phyloP scores from a whole-genome alignment of 1,140 invertebrate genomes.

The Listronotus bonariensis region DNA sequence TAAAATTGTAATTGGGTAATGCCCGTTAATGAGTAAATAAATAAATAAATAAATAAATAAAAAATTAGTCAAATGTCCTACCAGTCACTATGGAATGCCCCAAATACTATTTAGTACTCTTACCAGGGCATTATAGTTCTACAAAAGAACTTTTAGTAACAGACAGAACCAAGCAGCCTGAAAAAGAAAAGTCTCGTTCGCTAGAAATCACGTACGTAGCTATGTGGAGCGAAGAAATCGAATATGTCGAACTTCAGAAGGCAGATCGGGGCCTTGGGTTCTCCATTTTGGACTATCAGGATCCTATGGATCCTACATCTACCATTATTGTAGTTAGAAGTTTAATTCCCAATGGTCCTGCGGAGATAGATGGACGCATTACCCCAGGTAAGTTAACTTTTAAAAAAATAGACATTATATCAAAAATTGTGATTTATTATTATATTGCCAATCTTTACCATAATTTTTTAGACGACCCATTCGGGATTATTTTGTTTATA shows the following conservation, averaged over 20 bases:
- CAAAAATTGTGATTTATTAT: too few relatives aligned
- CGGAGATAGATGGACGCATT: slow-evolving; percentile 84
- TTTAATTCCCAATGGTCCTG: slow-evolving; percentile 89
- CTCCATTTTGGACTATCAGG: slow-evolving; percentile 93
- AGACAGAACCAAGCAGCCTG: slow-evolving; percentile 58
- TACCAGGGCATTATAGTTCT: too few relatives aligned
- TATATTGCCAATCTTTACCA: too few relatives aligned
- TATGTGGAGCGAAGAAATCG: slow-evolving; percentile 89
- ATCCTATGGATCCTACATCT: slow-evolving; percentile 83
- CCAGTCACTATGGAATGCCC: too few relatives aligned
- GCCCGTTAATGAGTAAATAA: too few relatives aligned
- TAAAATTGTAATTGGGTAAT: too few relatives aligned
- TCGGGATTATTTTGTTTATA: too few relatives aligned
- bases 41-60: too few relatives aligned
- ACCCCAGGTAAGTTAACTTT: slow-evolving; percentile 83
- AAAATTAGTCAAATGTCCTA: too few relatives aligned
- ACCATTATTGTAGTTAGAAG: slow-evolving; percentile 94
- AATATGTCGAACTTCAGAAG: slow-evolving; percentile 85
- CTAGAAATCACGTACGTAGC: slow-evolving; percentile 88
- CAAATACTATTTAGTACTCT: too few relatives aligned
- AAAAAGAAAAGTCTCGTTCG: slow-evolving; percentile 84
- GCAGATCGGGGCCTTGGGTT: slow-evolving; percentile 91
- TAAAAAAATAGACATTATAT: too few relatives aligned
- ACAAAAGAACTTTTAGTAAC: slow-evolving; percentile 50
- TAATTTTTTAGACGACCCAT: too few relatives aligned